A percentile compares a stretch with the other conserved stretches of the same genome.
phyloP scores from a whole-genome alignment of 1,140 invertebrate genomes.

The Drosophila rufa region DNA sequence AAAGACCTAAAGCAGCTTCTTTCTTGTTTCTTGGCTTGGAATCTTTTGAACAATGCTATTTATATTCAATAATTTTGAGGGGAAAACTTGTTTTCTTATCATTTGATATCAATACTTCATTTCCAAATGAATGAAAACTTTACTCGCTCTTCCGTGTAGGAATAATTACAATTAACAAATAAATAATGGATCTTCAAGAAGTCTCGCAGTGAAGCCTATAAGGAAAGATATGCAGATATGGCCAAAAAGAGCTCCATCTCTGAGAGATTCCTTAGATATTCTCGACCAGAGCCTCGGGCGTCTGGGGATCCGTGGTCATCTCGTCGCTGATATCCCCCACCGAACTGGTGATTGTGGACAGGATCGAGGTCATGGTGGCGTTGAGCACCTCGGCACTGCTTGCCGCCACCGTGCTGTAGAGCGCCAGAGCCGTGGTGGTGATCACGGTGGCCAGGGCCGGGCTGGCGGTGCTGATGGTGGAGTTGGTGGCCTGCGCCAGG shows the following conservation, averaged over 20 bases:
- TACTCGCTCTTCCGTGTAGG: neutral
- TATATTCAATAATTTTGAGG: neutral
- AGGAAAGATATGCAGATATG: slow-evolving; percentile 15
- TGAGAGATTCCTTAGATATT: slow-evolving; percentile 66
- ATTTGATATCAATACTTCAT: neutral
- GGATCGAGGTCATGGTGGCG: slow-evolving; percentile 64
- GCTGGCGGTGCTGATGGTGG: slow-evolving; percentile 34
- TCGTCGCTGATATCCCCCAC: slow-evolving; percentile 76
- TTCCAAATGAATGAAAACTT: neutral
- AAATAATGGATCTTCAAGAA: neutral
- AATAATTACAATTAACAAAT: neutral
- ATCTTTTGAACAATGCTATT: neutral
- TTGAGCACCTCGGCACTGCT: slow-evolving; percentile 69
- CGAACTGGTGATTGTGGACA: slow-evolving; percentile 66
- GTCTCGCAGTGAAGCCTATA: neutral
- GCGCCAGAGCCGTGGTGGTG: slow-evolving; percentile 68
- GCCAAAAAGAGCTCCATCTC: neutral
- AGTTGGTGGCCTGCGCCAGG: slow-evolving; percentile 16
- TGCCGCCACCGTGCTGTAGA: slow-evolving; percentile 64
- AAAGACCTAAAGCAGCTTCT: neutral
- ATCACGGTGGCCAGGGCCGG: slow-evolving; percentile 71
- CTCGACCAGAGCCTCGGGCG: slow-evolving; percentile 70
- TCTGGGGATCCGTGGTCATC: slow-evolving; percentile 79
- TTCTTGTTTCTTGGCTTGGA: neutral
- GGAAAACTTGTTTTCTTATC: neutral